A percentile compares a stretch with the other conserved stretches of the same genome.
Evolutionary conservation across 1,140 invertebrate genomes (phyloP).

Genomic region (Schlechtendalia chinensis): DNA sequence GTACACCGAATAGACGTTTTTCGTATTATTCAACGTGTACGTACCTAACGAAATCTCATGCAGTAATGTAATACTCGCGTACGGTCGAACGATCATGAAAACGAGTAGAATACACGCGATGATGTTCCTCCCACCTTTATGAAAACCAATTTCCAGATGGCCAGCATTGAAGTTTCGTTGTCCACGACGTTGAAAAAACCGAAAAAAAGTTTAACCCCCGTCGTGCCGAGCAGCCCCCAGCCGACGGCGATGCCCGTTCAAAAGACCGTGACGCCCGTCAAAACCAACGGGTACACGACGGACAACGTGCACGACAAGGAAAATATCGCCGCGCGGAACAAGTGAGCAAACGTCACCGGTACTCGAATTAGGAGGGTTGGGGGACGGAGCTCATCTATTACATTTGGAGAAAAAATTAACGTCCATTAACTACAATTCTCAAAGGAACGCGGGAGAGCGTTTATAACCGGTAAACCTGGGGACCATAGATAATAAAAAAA

Average conservation of each 20-base stretch:
- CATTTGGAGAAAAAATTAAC: too few species aligned
- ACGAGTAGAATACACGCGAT: background rate
- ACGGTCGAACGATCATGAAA: background rate
- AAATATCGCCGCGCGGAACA: conserved; percentile 57
- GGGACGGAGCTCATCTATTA: too few species aligned
- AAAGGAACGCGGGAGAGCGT: too few species aligned
- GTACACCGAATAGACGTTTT: too few species aligned
- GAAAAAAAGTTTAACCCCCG: conserved; percentile 55
- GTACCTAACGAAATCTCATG: too few species aligned
- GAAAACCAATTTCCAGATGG: conserved; percentile 65
- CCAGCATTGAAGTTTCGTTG: conserved; percentile 78
- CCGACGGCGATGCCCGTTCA: background rate
- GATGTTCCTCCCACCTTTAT: too few species aligned
- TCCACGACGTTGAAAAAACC: conserved; percentile 63
- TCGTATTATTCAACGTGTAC: too few species aligned
- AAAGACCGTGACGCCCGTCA: conserved; percentile 30
- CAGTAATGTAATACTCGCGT: background rate
- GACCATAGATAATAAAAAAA: too few species aligned
- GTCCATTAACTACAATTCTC: too few species aligned
- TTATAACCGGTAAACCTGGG: too few species aligned
- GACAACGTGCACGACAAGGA: conserved; percentile 54
- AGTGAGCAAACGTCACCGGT: too few species aligned
- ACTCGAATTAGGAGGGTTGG: too few species aligned
- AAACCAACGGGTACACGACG: conserved; percentile 53
- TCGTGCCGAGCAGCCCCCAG: conserved; percentile 41